Conservation (phyloP, 2,113 vertebrate genomes). For the Percopsis transmontana region DNA sequence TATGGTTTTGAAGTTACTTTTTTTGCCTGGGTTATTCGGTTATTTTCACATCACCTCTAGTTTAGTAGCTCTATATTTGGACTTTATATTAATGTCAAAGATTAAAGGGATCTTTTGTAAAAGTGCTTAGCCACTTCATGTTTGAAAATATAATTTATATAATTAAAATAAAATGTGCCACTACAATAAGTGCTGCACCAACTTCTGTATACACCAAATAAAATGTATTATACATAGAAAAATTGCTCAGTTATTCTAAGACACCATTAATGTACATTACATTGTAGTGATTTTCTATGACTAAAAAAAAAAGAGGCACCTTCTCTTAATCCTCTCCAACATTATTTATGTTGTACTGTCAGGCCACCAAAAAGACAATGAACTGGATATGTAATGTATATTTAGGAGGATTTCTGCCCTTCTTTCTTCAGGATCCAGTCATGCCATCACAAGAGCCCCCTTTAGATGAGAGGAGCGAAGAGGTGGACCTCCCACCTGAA, state of each 20-base stretch:
- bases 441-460: conserved; percentile 98
- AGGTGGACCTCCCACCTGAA: conserved; percentile 85
- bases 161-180: no score
- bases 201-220: no score
- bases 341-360: conserved; percentile 2
- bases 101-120: no score
- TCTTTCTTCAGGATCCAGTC: conserved; percentile 88
- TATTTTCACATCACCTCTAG: neutral
- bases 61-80: neutral
- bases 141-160: no score
- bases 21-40: neutral
- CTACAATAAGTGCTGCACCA: no score
- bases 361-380: neutral
- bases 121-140: no score
- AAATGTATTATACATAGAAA: no score
- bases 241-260: no score
- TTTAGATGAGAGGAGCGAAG: conserved; percentile 84
- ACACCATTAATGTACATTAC: neutral
- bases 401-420: conserved; percentile 18
- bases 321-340: neutral
- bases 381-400: conserved; percentile 6
- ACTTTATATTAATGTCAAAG: no score
- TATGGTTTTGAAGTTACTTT: no score
- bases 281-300: conserved; percentile 1
- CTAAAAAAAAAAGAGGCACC: conserved; percentile 1